These are phyloP conservation scores for Dinothrombium tinctorium DNA, from an alignment of 1,140 invertebrate genomes.

Conservation along the genomic window DNA sequence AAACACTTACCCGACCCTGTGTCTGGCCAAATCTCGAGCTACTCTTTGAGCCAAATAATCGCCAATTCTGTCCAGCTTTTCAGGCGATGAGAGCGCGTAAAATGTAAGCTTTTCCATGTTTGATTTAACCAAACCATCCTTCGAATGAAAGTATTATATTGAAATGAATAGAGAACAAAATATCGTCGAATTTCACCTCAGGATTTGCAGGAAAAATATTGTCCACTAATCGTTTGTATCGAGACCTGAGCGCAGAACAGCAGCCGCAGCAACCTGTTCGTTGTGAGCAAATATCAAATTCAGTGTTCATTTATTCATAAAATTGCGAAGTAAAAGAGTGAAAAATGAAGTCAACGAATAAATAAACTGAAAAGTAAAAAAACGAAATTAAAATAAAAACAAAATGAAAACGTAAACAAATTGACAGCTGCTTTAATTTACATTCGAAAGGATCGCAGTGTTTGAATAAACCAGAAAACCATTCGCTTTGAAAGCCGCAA, in stretches of 20 bases:
- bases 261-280: constrained; percentile 86
- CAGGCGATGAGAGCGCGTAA: constrained; percentile 85
- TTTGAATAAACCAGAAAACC: too few relatives aligned
- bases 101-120: constrained; percentile 98
- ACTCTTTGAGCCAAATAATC: constrained; percentile 86
- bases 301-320: too few relatives aligned
- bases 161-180: constrained; percentile 2
- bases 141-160: not conserved
- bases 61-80: constrained; percentile 91
- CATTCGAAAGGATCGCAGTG: too few relatives aligned
- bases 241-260: constrained; percentile 61
- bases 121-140: constrained; percentile 85
- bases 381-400: too few relatives aligned
- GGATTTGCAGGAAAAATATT: constrained; percentile 86
- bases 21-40: constrained; percentile 66
- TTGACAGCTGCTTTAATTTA: too few relatives aligned
- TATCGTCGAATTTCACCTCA: too few relatives aligned
- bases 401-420: too few relatives aligned
- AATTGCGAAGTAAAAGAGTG: too few relatives aligned
- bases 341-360: too few relatives aligned
- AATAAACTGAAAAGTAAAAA: too few relatives aligned
- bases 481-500: too few relatives aligned
- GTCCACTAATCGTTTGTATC: constrained; percentile 91
- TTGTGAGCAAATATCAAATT: too few relatives aligned
- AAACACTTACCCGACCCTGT: constrained; percentile 32